Percentiles rank a stretch among this genome's conserved stretches.
These are phyloP conservation scores for Chiloscyllium plagiosum DNA, from an alignment of 2,113 vertebrate species.

Conservation along the genomic window DNA sequence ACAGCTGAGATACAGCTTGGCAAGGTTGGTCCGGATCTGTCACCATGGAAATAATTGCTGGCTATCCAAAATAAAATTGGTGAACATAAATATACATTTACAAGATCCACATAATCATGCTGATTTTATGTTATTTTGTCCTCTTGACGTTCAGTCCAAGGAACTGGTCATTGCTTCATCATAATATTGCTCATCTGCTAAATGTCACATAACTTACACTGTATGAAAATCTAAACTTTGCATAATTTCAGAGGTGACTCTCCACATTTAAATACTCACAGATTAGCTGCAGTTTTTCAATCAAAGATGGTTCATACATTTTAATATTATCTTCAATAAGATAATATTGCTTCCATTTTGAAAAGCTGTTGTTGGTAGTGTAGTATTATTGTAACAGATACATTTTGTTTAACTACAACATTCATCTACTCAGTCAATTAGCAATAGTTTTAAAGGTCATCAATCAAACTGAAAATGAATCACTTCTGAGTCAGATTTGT, in stretches of 20 bases:
- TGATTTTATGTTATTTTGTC: not conserved
- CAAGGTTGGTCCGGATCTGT: not conserved
- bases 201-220: not conserved
- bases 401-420: not conserved
- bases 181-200: slow-evolving; percentile 16
- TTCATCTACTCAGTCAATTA: not conserved
- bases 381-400: not conserved
- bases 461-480: not conserved
- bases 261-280: not conserved
- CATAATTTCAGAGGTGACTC: not conserved
- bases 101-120: not conserved
- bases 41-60: not conserved
- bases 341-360: not conserved
- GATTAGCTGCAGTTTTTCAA: not conserved
- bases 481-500: not conserved
- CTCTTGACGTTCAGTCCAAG: not conserved
- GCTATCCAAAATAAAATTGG: not conserved
- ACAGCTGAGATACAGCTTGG: not conserved
- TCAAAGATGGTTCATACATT: not conserved
- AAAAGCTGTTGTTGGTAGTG: not conserved
- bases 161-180: not conserved
- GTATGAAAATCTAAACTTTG: not conserved
- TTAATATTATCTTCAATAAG: not conserved
- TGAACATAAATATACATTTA: not conserved
- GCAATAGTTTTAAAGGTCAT: not conserved